These are phyloP conservation scores for Himalopsyche kuldschensis DNA, from an alignment of 2,888 invertebrate species.

Conservation along the genomic window DNA sequence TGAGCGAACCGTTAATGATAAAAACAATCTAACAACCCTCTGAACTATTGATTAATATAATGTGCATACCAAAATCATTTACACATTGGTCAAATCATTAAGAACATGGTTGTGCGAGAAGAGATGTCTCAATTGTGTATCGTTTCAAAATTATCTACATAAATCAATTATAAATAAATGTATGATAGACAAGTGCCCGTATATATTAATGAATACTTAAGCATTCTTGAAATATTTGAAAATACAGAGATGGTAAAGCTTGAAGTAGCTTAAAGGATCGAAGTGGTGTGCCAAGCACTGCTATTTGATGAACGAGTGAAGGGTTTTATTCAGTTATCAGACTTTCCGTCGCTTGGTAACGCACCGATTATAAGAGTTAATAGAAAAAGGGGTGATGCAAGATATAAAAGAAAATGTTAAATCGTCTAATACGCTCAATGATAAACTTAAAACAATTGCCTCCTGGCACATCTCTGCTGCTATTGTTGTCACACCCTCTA, in stretches of 20 bases:
- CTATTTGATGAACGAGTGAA: neutral
- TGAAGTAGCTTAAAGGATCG: neutral
- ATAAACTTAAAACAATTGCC: neutral
- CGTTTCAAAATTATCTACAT: too few relatives aligned
- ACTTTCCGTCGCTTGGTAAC: conserved; percentile 15
- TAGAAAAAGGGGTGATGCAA: conserved; percentile 26
- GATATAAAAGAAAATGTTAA: neutral
- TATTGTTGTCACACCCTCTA: neutral
- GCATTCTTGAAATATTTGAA: neutral
- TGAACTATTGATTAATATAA: too few relatives aligned
- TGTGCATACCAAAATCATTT: too few relatives aligned
- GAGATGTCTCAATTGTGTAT: too few relatives aligned
- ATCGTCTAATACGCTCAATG: neutral
- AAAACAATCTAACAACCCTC: too few relatives aligned
- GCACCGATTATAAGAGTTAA: conserved; percentile 22
- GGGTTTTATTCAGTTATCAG: neutral
- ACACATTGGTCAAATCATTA: too few relatives aligned
- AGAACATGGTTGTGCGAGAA: too few relatives aligned
- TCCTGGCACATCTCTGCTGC: neutral
- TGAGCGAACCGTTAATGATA: too few relatives aligned
- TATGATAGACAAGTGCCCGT: neutral
- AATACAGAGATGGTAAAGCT: neutral
- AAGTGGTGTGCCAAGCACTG: neutral
- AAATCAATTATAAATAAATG: neutral
- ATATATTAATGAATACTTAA: neutral